Evolutionary conservation across 2,113 vertebrate species (phyloP).

Genomic region (Marmota flaviventris): DNA sequence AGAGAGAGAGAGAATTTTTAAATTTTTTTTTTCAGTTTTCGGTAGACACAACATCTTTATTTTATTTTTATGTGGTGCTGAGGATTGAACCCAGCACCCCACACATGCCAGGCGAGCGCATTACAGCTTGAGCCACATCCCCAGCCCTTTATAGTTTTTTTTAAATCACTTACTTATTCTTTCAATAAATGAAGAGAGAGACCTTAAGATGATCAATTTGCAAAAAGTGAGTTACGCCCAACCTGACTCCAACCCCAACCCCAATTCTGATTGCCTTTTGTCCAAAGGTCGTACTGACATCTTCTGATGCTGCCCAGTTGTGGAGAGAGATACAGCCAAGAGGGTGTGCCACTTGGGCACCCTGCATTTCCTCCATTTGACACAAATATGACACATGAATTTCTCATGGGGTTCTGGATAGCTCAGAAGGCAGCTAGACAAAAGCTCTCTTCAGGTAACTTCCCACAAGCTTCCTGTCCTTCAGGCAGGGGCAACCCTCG

Average conservation of each 20-base stretch:
- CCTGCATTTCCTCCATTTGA: neutral
- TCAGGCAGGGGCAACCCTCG: neutral
- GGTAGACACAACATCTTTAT: no score
- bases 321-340: neutral
- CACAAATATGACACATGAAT: neutral
- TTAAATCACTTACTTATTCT: neutral
- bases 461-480: neutral
- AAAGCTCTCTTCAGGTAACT: neutral
- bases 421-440: slow-evolving; percentile 4
- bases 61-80: no score
- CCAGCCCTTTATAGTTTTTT: neutral
- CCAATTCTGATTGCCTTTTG: neutral
- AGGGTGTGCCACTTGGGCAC: neutral
- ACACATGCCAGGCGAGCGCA: no score
- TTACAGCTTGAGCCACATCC: no score
- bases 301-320: neutral
- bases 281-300: neutral
- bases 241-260: neutral
- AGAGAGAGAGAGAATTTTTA: no score
- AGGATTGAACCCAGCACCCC: no score
- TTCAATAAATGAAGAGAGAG: neutral
- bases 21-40: no score
- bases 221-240: neutral
- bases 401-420: slow-evolving; percentile 12
- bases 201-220: neutral